phyloP scores from a whole-genome alignment of 2,113 vertebrate genomes.

The Hydropotes inermis region DNA sequence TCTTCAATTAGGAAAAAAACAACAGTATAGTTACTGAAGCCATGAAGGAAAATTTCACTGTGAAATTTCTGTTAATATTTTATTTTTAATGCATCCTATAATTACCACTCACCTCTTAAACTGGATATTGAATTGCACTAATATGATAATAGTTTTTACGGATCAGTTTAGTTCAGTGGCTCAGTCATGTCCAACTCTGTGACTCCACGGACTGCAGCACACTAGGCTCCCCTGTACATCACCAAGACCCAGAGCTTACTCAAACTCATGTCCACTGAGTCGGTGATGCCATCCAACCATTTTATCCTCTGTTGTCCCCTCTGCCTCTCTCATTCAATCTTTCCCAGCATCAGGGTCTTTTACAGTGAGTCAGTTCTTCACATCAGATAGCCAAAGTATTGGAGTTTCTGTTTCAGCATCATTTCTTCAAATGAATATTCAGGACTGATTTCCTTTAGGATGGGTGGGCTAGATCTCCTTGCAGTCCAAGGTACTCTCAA shows the following conservation, averaged over 20 bases:
- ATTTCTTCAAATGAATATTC: not conserved
- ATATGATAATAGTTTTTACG: not conserved
- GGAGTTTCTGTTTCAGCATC: not conserved
- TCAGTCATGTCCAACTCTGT: not conserved
- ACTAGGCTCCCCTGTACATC: not conserved
- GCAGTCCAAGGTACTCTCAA: not conserved
- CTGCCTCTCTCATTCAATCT: fast-evolving
- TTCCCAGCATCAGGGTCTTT: not conserved
- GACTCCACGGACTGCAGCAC: not conserved
- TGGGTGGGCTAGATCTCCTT: not conserved
- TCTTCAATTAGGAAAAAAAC: not conserved
- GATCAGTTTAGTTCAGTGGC: not conserved
- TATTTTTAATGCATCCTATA: not conserved
- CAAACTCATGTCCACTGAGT: not conserved
- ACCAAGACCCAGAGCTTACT: not conserved
- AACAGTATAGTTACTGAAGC: not conserved
- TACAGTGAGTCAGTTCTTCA: not conserved
- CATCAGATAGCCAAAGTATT: not conserved
- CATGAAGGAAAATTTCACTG: not conserved
- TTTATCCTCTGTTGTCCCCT: not conserved
- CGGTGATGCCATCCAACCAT: not conserved
- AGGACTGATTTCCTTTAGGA: not conserved
- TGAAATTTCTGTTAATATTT: not conserved
- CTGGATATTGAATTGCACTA: not conserved
- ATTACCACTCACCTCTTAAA: not conserved